Percentiles rank a stretch among this genome's conserved stretches.
Conservation (phyloP, 1,140 invertebrate genomes). For the Olivierus martensii region DNA sequence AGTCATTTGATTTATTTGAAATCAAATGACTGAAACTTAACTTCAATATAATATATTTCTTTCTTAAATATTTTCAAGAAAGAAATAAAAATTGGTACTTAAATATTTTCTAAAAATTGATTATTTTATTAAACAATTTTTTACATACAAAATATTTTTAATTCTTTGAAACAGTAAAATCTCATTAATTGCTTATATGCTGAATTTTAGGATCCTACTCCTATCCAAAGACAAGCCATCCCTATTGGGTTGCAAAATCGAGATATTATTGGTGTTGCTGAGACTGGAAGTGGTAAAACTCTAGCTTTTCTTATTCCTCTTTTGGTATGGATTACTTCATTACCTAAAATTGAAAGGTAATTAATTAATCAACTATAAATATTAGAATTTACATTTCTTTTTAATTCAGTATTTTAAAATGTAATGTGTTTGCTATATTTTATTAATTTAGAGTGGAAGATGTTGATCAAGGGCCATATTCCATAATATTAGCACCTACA, state of each 20-base stretch:
- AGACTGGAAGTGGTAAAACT: constrained; percentile 97
- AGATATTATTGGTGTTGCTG: constrained; percentile 98
- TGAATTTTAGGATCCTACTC: constrained; percentile 67
- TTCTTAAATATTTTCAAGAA: too few species aligned
- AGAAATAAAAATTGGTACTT: too few species aligned
- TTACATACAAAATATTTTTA: too few species aligned
- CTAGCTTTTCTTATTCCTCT: constrained; percentile 95
- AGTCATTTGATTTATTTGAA: too few species aligned
- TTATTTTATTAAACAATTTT: too few species aligned
- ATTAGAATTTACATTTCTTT: too few species aligned
- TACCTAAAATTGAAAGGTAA: constrained; percentile 54
- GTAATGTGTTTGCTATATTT: background rate
- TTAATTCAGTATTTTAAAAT: too few species aligned
- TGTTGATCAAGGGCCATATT: constrained; percentile 80
- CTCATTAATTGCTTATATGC: background rate
- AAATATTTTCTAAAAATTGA: too few species aligned
- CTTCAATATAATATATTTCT: too few species aligned
- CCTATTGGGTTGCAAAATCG: constrained; percentile 96
- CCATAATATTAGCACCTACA: constrained; percentile 96
- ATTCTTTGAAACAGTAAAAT: too few species aligned
- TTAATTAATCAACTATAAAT: too few species aligned
- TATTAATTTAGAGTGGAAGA: constrained; percentile 18
- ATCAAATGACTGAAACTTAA: too few species aligned
- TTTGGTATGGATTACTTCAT: constrained; percentile 92
- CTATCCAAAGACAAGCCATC: constrained; percentile 98